Evolutionary conservation across 2,888 invertebrate genomes (phyloP).

Genomic region (Andrena trimmerana): DNA sequence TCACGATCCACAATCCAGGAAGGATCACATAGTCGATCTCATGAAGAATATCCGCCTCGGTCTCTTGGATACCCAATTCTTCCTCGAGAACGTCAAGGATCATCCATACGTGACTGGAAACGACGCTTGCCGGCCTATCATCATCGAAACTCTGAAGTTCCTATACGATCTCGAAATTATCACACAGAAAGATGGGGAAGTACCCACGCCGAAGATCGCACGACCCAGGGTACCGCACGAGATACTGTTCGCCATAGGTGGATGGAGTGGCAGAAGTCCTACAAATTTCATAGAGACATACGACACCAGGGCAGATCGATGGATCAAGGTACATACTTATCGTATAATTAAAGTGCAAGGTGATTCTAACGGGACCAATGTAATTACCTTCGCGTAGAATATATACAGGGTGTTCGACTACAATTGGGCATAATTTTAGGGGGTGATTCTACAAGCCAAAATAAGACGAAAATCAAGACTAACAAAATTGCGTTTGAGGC

Average conservation of each 20-base stretch:
- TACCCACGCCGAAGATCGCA: slow-evolving; percentile 94
- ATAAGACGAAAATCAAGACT: too few relatives aligned
- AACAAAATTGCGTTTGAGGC: too few relatives aligned
- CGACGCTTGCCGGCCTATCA: slow-evolving; percentile 93
- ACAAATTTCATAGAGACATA: slow-evolving; percentile 92
- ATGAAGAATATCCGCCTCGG: slow-evolving; percentile 94
- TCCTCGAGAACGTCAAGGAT: slow-evolving; percentile 95
- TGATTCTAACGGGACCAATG: neutral
- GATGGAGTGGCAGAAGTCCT: slow-evolving; percentile 89
- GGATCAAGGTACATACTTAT: slow-evolving; percentile 89
- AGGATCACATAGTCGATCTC: slow-evolving; percentile 91
- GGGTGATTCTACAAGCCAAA: too few relatives aligned
- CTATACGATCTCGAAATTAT: slow-evolving; percentile 97
- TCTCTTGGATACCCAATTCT: slow-evolving; percentile 94
- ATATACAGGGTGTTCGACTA: too few relatives aligned
- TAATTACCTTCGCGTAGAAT: neutral
- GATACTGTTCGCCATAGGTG: slow-evolving; percentile 94
- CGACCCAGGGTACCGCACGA: slow-evolving; percentile 94
- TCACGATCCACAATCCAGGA: slow-evolving; percentile 90
- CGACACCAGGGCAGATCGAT: slow-evolving; percentile 95
- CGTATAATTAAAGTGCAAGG: neutral
- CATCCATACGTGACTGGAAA: slow-evolving; percentile 94
- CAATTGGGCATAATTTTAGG: too few relatives aligned
- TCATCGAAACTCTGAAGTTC: slow-evolving; percentile 96
- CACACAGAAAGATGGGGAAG: slow-evolving; percentile 91